Conservation (phyloP, 2,888 invertebrate genomes). For the Argyra leucocephala region DNA sequence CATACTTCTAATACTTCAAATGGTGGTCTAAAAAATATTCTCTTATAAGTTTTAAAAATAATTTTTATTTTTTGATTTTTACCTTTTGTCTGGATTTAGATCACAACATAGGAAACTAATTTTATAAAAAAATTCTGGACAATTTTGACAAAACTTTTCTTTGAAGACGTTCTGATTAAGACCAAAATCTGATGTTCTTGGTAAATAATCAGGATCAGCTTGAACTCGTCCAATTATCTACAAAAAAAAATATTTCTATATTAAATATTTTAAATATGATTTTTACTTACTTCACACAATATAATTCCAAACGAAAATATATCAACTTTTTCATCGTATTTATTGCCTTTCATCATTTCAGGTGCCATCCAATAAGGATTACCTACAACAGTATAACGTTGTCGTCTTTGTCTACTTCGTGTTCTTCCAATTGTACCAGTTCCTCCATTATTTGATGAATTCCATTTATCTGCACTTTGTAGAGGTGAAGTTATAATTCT, state of each 20-base stretch:
- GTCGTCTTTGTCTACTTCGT: conserved; percentile 62
- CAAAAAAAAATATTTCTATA: conserved; percentile 23
- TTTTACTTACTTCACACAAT: conserved; percentile 68
- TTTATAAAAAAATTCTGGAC: conserved; percentile 79
- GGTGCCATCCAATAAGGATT: conserved; percentile 99
- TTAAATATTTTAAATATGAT: conserved; percentile 4
- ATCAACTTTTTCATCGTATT: conserved; percentile 93
- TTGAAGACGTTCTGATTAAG: conserved; percentile 76
- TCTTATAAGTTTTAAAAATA: too few relatives aligned
- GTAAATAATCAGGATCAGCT: conserved; percentile 89
- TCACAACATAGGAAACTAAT: conserved; percentile 86
- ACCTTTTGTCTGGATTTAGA: conserved; percentile 81
- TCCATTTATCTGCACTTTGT: conserved; percentile 39
- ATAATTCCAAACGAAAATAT: conserved; percentile 94
- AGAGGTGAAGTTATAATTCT: conserved; percentile 55
- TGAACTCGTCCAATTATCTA: conserved; percentile 89
- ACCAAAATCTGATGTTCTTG: conserved; percentile 84
- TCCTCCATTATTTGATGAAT: conserved; percentile 28
- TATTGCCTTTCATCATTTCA: conserved; percentile 95
- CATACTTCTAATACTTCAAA: conserved; percentile 85
- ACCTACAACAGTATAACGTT: conserved; percentile 90
- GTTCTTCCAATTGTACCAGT: conserved; percentile 46
- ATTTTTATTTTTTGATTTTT: conserved; percentile 14
- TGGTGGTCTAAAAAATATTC: conserved; percentile 55
- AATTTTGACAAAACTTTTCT: conserved; percentile 71